Evolutionary conservation across 35 echinoderm and acorn worm species (phyloP).

Genomic region (Ptychodera flava): DNA sequence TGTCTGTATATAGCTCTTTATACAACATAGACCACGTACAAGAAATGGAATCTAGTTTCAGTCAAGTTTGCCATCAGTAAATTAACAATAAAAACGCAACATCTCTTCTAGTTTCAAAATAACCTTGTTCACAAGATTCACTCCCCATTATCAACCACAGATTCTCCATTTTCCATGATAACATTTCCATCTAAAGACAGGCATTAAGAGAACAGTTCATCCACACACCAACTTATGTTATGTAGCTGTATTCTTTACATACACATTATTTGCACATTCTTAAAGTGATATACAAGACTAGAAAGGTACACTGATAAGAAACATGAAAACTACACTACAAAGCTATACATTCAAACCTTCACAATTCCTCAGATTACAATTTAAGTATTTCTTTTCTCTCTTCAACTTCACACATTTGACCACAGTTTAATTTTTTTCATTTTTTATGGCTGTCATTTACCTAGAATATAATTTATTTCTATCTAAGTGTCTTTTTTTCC

Average conservation of each 20-base stretch:
- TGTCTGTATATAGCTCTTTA: neutral
- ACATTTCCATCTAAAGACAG: neutral
- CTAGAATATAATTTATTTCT: slow-evolving; percentile 2
- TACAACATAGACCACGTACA: too few relatives aligned
- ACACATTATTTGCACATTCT: neutral
- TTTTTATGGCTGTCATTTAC: too few relatives aligned
- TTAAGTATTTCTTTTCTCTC: neutral
- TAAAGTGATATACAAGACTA: neutral
- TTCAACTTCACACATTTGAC: slow-evolving; percentile 1
- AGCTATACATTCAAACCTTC: neutral
- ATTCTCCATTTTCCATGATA: neutral
- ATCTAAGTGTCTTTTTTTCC: neutral
- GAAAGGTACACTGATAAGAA: neutral
- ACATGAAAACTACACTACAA: neutral
- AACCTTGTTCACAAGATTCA: neutral
- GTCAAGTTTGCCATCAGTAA: neutral
- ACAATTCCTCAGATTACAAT: neutral
- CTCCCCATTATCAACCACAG: neutral
- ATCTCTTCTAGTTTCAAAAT: neutral
- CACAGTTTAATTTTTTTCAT: neutral
- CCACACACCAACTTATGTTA: neutral
- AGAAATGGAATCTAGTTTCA: neutral
- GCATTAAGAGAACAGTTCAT: neutral
- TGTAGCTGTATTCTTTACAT: neutral
- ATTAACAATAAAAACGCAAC: neutral